Base-by-base conservation (phyloP, 64 coral and sea anemone genomes). In the Montipora capricornis region DNA sequence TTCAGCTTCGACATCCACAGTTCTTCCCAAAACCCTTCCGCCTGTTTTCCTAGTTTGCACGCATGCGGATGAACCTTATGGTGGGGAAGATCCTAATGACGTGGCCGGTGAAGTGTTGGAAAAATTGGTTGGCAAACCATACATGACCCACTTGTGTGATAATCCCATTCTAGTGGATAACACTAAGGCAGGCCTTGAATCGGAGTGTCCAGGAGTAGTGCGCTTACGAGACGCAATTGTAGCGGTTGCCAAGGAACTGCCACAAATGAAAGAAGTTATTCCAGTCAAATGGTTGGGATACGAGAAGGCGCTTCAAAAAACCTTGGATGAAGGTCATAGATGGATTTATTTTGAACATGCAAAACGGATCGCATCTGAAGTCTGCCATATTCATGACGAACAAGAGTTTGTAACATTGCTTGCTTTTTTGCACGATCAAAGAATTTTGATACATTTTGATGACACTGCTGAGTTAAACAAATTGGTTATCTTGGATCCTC, bases 221-320 rank as follows among this genome's bases (percentile, higher is more conserved):
- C 50, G 53, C 8, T 52, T 83, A 20, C 26, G 80, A 46, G 49
- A 83, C 22, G n/a, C 5, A 8, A 49, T 83, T 44, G 49, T 11
- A 58, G 26, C n/a, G 5, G 16, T 83, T 58, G 80, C 80, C 50
- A 58, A 83, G 53, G 47, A 83, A 6, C 53, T 61, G 14, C 55
- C 62, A 24, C 11, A 62, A 44, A 20, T 62, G 80, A 66, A 44
- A 20, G 26, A 58, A 83, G 19, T 52, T 45, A 66, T 83, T 83
- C 80, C 80, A 19, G 9, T 83, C 19, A 58, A 66, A 15, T 83
- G 80, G 80, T 83, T 62, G 22, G 22, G 22, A 50, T 83, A 29
- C n/a, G 80, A 83, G 53, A 83, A 83, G 0, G 53, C 20, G 19
- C 22, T 83, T 61, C 80, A 83, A 13, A 8, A 29, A 2, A 5